Conservation (phyloP, 2,888 invertebrate species). For the Drosophila neotestacea region DNA sequence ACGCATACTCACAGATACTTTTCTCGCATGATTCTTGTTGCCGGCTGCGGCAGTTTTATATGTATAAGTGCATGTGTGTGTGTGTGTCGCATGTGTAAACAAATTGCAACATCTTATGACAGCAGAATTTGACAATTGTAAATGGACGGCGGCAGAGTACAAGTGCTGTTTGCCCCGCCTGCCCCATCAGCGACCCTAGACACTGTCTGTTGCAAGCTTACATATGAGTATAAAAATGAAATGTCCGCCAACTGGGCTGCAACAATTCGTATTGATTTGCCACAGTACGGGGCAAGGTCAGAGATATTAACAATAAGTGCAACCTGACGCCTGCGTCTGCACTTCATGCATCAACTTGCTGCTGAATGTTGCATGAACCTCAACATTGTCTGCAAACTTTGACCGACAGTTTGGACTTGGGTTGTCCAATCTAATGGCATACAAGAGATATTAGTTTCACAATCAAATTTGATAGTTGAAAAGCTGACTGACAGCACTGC, state of each 20-base stretch:
- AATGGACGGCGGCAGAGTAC: conserved; percentile 62
- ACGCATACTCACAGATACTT: conserved; percentile 45
- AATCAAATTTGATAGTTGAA: conserved; percentile 78
- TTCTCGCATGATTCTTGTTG: conserved; percentile 33
- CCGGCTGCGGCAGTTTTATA: conserved; percentile 19
- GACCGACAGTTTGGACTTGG: conserved; percentile 10
- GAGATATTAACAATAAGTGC: conserved; percentile 46
- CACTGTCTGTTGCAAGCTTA: conserved; percentile 19
- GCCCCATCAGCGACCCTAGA: conserved; percentile 9
- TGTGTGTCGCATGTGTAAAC: conserved; percentile 67
- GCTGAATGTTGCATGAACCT: conserved; percentile 47
- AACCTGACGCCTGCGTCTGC: conserved; percentile 60
- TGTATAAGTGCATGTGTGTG: background rate
- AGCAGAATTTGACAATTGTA: conserved; percentile 77
- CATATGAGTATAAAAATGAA: conserved; percentile 5
- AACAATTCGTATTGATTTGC: conserved; percentile 56
- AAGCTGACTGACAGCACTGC: conserved; percentile 70
- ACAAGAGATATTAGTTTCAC: conserved; percentile 82
- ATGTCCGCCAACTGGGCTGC: conserved; percentile 24
- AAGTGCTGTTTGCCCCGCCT: conserved; percentile 28
- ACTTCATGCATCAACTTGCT: conserved; percentile 73
- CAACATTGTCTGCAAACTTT: conserved; percentile 57
- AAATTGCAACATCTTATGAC: conserved; percentile 79
- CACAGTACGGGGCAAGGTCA: conserved; percentile 67
- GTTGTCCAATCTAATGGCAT: conserved; percentile 73